phyloP scores from a whole-genome alignment of 2,113 vertebrate genomes.

The human region GRCh38 chr2:157906501-157907000 shows the following conservation, averaged over 20 bases:
- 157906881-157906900: background rate
- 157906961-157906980: background rate
- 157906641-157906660: no score
- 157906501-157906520: no score
- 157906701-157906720: background rate
- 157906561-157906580: no score
- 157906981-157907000: background rate
- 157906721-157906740: background rate
- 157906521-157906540: no score
- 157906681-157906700: background rate
- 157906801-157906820: background rate
- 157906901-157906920: background rate
- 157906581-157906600: no score
- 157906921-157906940: conserved; percentile 4
- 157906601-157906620: no score
- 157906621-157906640: no score
- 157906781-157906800: background rate
- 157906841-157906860: background rate
- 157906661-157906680: no score
- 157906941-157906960: conserved; percentile 10
- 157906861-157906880: background rate
- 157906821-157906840: background rate
- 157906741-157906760: background rate
- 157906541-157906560: no score
- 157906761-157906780: background rate